phyloP scores from a whole-genome alignment of 2,113 vertebrate genomes.

The Myotis davidii region DNA sequence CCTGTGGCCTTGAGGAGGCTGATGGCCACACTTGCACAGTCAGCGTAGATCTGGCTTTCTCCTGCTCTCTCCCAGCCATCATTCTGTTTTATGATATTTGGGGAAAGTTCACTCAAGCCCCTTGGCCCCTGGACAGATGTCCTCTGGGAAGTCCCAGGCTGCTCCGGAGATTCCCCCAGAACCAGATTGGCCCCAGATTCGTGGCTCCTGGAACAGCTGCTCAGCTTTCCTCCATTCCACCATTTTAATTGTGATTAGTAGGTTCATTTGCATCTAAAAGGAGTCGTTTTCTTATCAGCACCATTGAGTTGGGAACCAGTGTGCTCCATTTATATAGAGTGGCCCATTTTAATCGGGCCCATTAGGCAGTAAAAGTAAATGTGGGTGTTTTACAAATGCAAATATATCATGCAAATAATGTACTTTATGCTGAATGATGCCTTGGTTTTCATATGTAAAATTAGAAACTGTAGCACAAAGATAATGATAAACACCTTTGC shows the following conservation, averaged over 20 bases:
- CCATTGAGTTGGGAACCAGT: conserved; percentile 78
- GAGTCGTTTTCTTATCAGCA: conserved; percentile 80
- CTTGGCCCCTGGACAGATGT: background rate
- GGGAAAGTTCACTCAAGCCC: background rate
- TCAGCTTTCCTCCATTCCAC: conserved; percentile 45
- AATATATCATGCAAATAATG: conserved; percentile 83
- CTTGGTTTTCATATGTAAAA: conserved; percentile 83
- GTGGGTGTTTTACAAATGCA: conserved; percentile 84
- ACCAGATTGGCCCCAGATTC: conserved; percentile 35
- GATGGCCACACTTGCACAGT: no score
- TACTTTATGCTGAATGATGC: conserved; percentile 79
- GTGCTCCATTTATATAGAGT: conserved; percentile 76
- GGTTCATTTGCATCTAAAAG: conserved; percentile 81
- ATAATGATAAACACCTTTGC: conserved; percentile 80
- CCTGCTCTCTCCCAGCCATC: background rate
- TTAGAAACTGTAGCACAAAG: conserved; percentile 72
- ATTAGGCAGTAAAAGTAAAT: conserved; percentile 81
- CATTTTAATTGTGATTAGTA: conserved; percentile 79
- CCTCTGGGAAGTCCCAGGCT: conserved; percentile 30
- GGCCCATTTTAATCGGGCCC: conserved; percentile 78
- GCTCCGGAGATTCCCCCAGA: conserved; percentile 19
- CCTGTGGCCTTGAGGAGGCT: rapidly evolving
- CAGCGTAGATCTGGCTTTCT: no score
- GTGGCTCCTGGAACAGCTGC: conserved; percentile 71
- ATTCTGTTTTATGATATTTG: background rate